These are phyloP conservation scores for Elgaria multicarinata DNA, from an alignment of 2,113 vertebrate species.

Conservation along the genomic window DNA sequence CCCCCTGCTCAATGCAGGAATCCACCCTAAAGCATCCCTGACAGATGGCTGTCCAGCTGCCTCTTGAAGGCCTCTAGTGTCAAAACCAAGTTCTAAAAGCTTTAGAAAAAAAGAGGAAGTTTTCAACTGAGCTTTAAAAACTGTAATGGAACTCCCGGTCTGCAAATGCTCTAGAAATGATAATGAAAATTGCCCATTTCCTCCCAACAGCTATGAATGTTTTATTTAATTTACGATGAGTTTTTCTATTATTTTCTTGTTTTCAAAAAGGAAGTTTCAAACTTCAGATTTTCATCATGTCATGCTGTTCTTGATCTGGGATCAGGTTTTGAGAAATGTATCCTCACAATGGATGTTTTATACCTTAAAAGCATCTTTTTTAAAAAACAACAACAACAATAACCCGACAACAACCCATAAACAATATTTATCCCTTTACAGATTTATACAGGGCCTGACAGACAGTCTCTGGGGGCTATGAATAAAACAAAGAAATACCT, in stretches of 20 bases:
- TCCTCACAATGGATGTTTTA: background rate
- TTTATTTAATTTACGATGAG: too few species aligned
- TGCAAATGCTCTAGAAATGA: too few species aligned
- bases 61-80: too few species aligned
- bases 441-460: background rate
- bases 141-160: too few species aligned
- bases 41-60: too few species aligned
- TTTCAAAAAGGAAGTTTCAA: background rate
- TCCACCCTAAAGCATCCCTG: too few species aligned
- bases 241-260: background rate
- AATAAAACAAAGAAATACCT: constrained; percentile 59
- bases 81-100: too few species aligned
- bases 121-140: too few species aligned
- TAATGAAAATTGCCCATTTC: background rate
- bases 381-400: too few species aligned
- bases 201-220: background rate
- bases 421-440: background rate
- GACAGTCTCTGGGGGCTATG: background rate
- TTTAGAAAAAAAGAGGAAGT: too few species aligned
- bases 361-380: background rate
- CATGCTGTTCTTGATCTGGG: background rate
- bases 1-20: too few species aligned
- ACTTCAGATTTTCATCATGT: background rate
- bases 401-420: background rate
- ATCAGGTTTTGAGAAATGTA: background rate